Evolutionary conservation across 2,888 invertebrate species (phyloP), one percentile per base, ranked within the genome.

Genomic region (Synanthedon myopaeformis): DNA sequence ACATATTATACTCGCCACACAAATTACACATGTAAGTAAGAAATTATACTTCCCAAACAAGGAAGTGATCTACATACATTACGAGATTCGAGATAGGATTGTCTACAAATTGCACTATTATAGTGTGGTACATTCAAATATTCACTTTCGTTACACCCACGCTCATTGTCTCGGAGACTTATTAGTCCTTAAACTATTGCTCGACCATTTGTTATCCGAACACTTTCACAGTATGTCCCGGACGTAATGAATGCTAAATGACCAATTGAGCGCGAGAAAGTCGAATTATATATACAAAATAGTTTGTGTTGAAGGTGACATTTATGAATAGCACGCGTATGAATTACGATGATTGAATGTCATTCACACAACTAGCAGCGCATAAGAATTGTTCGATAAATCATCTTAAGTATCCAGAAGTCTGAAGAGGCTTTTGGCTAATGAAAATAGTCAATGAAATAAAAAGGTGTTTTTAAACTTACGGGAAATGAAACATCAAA

Each of bases 81-180:
- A 45, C 14, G 45, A 49, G 49, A 49, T 49, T 14, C 13, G 12
- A 49, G 49, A 49, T 49, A 49, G 19, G 49, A 49, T 49, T 49
- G 49, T 49, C 19, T 49, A 49, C 19, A 49, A 49, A 12, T 49
- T 23, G 19, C 11, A 23, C 19, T 49, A 23, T 35, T 35, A 35
- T 35, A 35, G 11, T 14, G 12, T 17, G 19, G 11, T 49, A 49
- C 23, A 51, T 51, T 28, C 41, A 51, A 41, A 51, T 51, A 72
- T 76, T 75, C 72, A 67, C 77, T 79, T 76, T 79, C 78, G 63
- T 65, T 61, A 67, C 74, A 67, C 82, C 81, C 72, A 82, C 82
- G 71, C 69, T 54, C 62, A 72, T 74, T 74, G 76, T 73, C 63
- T 62, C 61, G 35, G 53, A 60, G 66, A 70, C 67, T 72, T 74